Conservation (phyloP, 2,888 invertebrate species). For the Mythimna loreyi region DNA sequence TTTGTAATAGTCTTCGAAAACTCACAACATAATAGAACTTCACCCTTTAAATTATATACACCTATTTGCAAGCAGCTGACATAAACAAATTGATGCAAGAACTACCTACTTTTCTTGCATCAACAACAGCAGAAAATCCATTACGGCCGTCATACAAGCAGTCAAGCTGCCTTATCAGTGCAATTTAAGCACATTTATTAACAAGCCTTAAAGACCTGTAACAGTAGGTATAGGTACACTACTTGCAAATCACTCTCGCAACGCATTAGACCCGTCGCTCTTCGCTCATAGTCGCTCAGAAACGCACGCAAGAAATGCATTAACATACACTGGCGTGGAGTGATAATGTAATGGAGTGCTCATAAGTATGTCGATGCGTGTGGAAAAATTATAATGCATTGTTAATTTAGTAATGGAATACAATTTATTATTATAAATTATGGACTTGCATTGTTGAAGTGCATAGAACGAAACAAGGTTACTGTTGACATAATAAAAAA, state of each 20-base stretch:
- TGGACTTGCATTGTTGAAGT: too few relatives aligned
- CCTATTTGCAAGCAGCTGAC: neutral
- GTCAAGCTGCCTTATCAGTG: constrained; percentile 9
- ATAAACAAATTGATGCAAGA: neutral
- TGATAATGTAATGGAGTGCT: constrained; percentile 6
- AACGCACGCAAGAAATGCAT: constrained; percentile 79
- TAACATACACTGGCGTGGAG: constrained; percentile 66
- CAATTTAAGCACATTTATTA: constrained; percentile 50
- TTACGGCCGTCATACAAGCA: constrained; percentile 11
- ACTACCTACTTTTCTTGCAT: neutral
- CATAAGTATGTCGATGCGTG: neutral
- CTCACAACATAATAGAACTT: neutral
- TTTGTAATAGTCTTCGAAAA: too few relatives aligned
- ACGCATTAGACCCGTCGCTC: constrained; percentile 58
- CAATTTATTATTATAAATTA: neutral
- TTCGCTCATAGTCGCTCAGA: constrained; percentile 52
- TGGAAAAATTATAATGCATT: neutral
- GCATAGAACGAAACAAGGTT: neutral
- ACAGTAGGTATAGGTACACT: constrained; percentile 33
- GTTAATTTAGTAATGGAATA: too few relatives aligned
- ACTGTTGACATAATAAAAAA: too few relatives aligned
- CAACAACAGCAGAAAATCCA: neutral
- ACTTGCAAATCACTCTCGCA: constrained; percentile 59
- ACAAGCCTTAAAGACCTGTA: constrained; percentile 47
- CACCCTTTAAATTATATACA: neutral